phyloP scores from a whole-genome alignment of 2,113 vertebrate species.

The Hemiscyllium ocellatum region DNA sequence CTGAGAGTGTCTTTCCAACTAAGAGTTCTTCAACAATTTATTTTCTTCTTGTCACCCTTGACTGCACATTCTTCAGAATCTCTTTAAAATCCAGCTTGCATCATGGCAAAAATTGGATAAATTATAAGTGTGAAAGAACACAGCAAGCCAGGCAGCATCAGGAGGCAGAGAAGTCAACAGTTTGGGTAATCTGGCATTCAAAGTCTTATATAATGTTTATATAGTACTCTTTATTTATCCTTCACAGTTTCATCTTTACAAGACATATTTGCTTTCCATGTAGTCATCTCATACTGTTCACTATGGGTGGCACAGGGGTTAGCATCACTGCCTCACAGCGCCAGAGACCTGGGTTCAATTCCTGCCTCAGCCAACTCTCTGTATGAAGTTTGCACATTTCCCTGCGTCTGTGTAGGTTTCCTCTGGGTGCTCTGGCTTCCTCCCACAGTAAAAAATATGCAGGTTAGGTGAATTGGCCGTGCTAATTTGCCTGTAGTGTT shows the following conservation, averaged over 20 bases:
- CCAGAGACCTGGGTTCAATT: too few species aligned
- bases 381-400: too few species aligned
- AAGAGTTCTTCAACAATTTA: background rate
- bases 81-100: background rate
- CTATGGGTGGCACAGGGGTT: background rate
- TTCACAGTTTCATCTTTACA: background rate
- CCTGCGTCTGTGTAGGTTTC: too few species aligned
- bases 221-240: background rate
- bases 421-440: too few species aligned
- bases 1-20: background rate
- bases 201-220: background rate
- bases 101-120: background rate
- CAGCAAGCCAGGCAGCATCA: too few species aligned
- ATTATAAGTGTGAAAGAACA: background rate
- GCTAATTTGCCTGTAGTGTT: too few species aligned
- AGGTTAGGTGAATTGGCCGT: too few species aligned
- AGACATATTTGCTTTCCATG: background rate
- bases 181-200: background rate
- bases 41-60: background rate
- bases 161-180: too few species aligned
- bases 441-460: too few species aligned
- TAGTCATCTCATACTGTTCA: background rate
- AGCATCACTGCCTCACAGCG: too few species aligned
- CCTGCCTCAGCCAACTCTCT: too few species aligned
- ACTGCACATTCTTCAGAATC: background rate